Evolutionary conservation across 2,797 vertebrate genomes (phyloP).

Genomic region (Chloroceryle amazona): DNA sequence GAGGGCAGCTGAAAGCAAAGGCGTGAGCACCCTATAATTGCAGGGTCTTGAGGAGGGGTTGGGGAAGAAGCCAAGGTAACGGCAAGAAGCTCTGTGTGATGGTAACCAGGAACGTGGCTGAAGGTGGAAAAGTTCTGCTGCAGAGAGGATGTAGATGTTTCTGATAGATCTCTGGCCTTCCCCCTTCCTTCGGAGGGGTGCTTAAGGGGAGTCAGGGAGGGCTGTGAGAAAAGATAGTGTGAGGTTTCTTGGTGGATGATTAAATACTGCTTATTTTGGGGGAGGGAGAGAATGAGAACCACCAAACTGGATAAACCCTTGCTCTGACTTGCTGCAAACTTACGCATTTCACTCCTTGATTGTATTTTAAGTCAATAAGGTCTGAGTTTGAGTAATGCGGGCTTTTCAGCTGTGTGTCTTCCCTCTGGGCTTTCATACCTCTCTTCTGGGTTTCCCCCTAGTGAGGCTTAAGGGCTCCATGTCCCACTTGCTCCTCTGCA

Average conservation of each 20-base stretch:
- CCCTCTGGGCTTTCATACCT: neutral
- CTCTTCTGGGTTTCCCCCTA: neutral
- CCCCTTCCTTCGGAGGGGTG: neutral
- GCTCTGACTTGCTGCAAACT: neutral
- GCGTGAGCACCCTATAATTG: rapidly evolving
- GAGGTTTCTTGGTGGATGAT: neutral
- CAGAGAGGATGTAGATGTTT: neutral
- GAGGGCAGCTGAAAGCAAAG: neutral
- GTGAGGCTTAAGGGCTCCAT: rapidly evolving
- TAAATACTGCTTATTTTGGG: neutral
- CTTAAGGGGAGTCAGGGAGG: neutral
- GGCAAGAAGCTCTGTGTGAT: rapidly evolving
- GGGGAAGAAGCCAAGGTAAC: neutral
- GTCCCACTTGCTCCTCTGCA: rapidly evolving
- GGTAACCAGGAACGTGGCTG: rapidly evolving
- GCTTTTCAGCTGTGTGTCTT: neutral
- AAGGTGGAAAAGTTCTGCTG: neutral
- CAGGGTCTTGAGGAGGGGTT: neutral
- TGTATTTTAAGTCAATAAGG: neutral
- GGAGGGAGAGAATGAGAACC: neutral
- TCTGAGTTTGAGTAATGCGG: neutral
- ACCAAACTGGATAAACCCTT: neutral
- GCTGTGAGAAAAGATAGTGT: rapidly evolving
- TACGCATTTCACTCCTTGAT: neutral
- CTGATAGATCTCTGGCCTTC: rapidly evolving